phyloP scores from a whole-genome alignment of 2,113 vertebrate species.

The Amazona guildingii region DNA sequence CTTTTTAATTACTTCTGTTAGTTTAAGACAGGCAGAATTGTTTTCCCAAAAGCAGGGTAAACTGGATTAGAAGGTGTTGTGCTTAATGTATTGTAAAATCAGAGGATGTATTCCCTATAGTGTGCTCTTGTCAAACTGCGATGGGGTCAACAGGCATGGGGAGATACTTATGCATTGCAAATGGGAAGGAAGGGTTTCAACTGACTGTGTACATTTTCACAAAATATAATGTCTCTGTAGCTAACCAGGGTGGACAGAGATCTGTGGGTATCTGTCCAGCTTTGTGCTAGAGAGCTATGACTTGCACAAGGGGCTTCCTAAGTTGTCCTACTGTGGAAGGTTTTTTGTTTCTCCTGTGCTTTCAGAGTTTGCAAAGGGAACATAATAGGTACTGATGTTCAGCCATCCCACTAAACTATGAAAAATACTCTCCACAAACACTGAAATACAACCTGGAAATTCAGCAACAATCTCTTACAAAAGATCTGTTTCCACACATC shows the following conservation, averaged over 20 bases:
- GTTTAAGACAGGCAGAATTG: not conserved
- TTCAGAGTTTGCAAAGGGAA: not conserved
- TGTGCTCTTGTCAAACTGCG: not conserved
- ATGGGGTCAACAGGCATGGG: not conserved
- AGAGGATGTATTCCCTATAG: not conserved
- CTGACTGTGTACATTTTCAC: not conserved
- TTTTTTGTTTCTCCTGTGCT: not conserved
- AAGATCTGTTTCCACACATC: not conserved
- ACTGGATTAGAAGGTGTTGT: not conserved
- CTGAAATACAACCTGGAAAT: not conserved
- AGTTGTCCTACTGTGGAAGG: not conserved
- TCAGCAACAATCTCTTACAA: not conserved
- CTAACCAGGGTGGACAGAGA: not conserved
- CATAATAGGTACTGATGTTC: not conserved
- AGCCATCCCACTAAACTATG: not conserved
- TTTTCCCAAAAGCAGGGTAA: not conserved
- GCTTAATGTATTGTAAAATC: slow-evolving; percentile 22
- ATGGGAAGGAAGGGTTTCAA: not conserved
- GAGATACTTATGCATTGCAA: not conserved
- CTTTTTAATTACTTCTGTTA: slow-evolving; percentile 3
- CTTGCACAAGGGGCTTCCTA: not conserved
- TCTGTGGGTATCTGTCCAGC: not conserved
- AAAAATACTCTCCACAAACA: not conserved
- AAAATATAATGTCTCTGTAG: not conserved
- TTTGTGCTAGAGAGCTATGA: not conserved